phyloP scores from a whole-genome alignment of 2,888 invertebrate genomes.

The Epiblema foenella region DNA sequence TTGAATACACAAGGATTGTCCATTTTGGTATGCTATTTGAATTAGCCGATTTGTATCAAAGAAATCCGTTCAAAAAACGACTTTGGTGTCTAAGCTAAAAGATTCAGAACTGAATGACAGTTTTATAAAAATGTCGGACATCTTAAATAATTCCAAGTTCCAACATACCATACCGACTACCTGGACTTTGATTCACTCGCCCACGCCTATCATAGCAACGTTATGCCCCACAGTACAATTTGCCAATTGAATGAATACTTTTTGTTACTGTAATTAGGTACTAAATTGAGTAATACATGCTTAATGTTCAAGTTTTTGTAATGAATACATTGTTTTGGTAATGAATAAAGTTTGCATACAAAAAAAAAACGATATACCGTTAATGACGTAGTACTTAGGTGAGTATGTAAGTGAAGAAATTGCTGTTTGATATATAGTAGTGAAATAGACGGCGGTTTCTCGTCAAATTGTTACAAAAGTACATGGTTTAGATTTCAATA shows the following conservation, averaged over 20 bases:
- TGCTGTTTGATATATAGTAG: too few relatives aligned
- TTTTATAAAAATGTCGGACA: too few relatives aligned
- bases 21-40: constrained; percentile 1
- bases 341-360: not conserved
- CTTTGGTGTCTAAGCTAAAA: too few relatives aligned
- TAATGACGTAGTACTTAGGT: not conserved
- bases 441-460: too few relatives aligned
- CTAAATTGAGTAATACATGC: not conserved
- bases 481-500: too few relatives aligned
- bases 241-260: not conserved
- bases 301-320: not conserved
- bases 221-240: not conserved
- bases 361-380: not conserved
- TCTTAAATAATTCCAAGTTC: too few relatives aligned
- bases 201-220: constrained; percentile 4
- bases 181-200: constrained; percentile 1
- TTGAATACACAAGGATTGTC: not conserved
- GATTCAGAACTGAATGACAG: too few relatives aligned
- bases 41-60: too few relatives aligned
- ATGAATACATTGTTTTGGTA: not conserved
- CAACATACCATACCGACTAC: not conserved
- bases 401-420: too few relatives aligned
- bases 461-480: too few relatives aligned
- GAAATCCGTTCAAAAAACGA: too few relatives aligned
- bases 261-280: not conserved